phyloP scores from a whole-genome alignment of 2,797 vertebrate genomes.

The Discoglossus pictus region DNA sequence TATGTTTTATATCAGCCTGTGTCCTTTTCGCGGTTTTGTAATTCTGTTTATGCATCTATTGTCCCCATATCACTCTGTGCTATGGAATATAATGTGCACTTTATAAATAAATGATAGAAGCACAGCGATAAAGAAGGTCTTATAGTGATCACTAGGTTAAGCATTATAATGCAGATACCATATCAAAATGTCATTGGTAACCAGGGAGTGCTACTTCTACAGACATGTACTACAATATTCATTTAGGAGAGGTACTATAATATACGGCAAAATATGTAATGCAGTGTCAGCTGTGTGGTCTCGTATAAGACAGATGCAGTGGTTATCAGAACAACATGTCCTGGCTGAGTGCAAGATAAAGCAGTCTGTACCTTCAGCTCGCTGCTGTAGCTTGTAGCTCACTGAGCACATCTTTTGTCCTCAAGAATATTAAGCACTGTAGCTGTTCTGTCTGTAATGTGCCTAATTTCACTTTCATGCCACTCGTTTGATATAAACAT shows the following conservation, averaged over 20 bases:
- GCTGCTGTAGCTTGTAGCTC: conserved; percentile 21
- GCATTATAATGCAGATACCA: too few species aligned
- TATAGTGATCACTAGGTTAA: too few species aligned
- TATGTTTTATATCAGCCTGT: too few species aligned
- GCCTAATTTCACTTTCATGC: neutral
- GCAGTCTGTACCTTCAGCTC: conserved; percentile 16
- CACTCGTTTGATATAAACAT: neutral
- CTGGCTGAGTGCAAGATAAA: conserved; percentile 28
- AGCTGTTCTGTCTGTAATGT: neutral
- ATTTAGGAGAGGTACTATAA: conserved; percentile 10
- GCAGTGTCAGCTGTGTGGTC: conserved; percentile 29
- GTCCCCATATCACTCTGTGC: too few species aligned
- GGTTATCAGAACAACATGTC: conserved; percentile 25
- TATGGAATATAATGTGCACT: too few species aligned
- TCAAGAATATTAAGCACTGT: conserved; percentile 16
- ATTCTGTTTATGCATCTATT: too few species aligned
- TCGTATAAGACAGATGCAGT: neutral
- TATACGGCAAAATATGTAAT: conserved; percentile 26
- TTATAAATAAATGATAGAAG: too few species aligned
- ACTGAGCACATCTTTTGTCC: conserved; percentile 12
- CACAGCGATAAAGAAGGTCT: too few species aligned
- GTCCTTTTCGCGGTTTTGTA: too few species aligned
- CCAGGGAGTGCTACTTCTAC: conserved; percentile 2
- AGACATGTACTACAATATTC: conserved; percentile 29
- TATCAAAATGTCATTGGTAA: neutral